Conservation (phyloP, 2,113 vertebrate genomes). For the Xiphorhynchus elegans region DNA sequence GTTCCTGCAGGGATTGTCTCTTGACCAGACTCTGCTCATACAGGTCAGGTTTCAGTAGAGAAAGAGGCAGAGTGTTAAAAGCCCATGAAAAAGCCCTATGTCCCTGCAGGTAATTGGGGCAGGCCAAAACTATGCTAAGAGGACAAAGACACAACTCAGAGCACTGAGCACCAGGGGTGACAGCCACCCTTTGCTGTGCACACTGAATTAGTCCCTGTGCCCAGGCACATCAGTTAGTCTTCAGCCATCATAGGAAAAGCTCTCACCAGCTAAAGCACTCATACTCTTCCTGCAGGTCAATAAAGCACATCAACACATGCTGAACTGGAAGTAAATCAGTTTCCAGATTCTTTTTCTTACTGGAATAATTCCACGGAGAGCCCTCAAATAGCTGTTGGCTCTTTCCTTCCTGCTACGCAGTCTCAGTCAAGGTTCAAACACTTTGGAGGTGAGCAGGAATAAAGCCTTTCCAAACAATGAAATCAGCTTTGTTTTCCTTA, state of each 20-base stretch:
- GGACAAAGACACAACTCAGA: background rate
- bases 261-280: background rate
- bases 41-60: background rate
- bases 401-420: background rate
- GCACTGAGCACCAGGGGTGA: background rate
- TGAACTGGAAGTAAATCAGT: background rate
- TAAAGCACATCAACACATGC: background rate
- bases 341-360: background rate
- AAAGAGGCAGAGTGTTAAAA: background rate
- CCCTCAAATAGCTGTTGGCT: background rate
- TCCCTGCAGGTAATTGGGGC: background rate
- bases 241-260: background rate
- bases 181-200: rapidly evolving
- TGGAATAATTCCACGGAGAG: background rate
- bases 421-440: background rate
- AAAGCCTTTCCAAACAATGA: background rate
- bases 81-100: background rate
- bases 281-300: background rate
- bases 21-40: background rate
- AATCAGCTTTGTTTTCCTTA: background rate
- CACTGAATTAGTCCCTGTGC: rapidly evolving
- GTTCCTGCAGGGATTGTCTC: background rate
- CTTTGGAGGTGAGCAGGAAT: background rate
- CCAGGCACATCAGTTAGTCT: background rate
- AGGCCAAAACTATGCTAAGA: background rate